These are phyloP conservation scores for Gopherus evgoodei DNA, from an alignment of 2,113 vertebrate genomes.

Conservation along the genomic window DNA sequence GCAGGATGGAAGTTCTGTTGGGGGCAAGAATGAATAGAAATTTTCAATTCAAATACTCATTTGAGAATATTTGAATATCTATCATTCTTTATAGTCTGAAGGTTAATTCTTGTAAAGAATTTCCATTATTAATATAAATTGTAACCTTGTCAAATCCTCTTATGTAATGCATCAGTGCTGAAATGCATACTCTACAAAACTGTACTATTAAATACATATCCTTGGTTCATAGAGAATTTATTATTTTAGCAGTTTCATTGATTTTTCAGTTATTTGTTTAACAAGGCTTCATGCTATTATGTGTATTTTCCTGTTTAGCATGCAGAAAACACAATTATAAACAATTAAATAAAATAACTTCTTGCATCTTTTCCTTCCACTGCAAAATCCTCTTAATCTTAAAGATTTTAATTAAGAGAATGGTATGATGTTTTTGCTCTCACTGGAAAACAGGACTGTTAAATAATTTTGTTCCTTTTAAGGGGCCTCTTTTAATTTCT, in stretches of 20 bases:
- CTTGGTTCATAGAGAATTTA: conserved; percentile 48
- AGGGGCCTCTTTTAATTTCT: neutral
- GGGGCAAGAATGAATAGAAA: conserved; percentile 76
- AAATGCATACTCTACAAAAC: conserved; percentile 61
- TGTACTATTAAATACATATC: conserved; percentile 57
- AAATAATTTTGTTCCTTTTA: neutral
- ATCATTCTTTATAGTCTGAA: conserved; percentile 78
- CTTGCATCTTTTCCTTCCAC: neutral
- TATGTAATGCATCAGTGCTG: conserved; percentile 66
- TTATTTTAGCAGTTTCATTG: conserved; percentile 41
- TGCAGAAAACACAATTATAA: neutral
- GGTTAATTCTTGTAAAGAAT: conserved; percentile 83
- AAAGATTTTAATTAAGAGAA: conserved; percentile 37
- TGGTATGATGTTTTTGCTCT: neutral
- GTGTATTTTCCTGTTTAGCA: neutral
- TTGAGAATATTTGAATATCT: conserved; percentile 82
- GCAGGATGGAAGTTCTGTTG: conserved; percentile 74
- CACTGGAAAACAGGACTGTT: neutral
- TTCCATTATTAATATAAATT: conserved; percentile 83
- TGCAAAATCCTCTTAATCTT: conserved; percentile 3
- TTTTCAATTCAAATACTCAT: conserved; percentile 80
- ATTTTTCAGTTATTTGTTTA: conserved; percentile 54
- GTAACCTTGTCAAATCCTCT: conserved; percentile 82
- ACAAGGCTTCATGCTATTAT: neutral
- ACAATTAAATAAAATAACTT: neutral